Base-by-base conservation (phyloP, 2,888 invertebrate genomes). In the Drosophila pseudotalamancana region DNA sequence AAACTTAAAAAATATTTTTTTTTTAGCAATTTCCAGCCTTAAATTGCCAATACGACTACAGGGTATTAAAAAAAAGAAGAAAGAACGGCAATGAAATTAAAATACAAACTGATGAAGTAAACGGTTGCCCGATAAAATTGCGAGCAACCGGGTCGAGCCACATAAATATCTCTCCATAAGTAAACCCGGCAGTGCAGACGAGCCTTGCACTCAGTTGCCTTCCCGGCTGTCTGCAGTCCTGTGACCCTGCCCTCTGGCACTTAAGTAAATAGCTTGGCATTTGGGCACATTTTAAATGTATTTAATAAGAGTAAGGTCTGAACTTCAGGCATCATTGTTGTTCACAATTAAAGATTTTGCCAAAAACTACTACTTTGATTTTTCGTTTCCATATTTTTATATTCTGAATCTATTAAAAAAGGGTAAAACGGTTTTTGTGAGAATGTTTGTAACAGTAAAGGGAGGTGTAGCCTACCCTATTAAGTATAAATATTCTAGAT, bases 51-150 rank as follows among this genome's bases (percentile, higher is more conserved):
- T 37, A 12, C 5, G 25, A 1, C 14, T 18, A n/a, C n/a, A 40
- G 56, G 50, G 57, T 31, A 50, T 45, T 4, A 1, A 1, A 39
- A 39, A 34, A 23, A 37, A 29, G 35, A 39, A 19, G 16, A 5
- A n/a, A n/a, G 14, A 37, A 29, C 18, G n/a, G 19, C 29, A 35
- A 54, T 42, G 48, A 72, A 75, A 73, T 66, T 63, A 54, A 77
- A 74, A 73, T 70, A 57, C 51, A 59, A 72, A 59, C 53, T 69
- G 42, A 72, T 63, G 63, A 57, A 68, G 72, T 72, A 68, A 64
- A 76, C 59, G 59, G 45, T 73, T 51, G 59, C 43, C 63, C 50
- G 72, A 72, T 67, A 57, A 73, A 73, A 70, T 49, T 67, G 54
- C 59, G 66, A 59, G 66, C 39, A 57, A 42, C 29, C 53, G 53